These are phyloP conservation scores for Corythoichthys haematopterus DNA, from an alignment of 2,113 vertebrate species.

Conservation along the genomic window DNA sequence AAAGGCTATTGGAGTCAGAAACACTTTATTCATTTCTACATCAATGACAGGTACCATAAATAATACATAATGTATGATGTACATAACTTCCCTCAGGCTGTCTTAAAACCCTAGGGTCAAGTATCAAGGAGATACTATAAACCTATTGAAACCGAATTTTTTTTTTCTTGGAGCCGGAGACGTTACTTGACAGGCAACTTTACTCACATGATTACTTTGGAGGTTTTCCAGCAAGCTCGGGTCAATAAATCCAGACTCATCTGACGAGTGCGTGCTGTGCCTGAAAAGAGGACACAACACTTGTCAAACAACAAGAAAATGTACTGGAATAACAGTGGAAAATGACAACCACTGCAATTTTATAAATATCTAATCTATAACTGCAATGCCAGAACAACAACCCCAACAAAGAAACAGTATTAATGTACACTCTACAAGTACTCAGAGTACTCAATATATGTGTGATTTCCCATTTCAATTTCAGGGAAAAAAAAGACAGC, in stretches of 20 bases:
- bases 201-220: constrained; percentile 94
- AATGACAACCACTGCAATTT: background rate
- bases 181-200: constrained; percentile 2
- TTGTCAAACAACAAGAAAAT: constrained; percentile 32
- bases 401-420: no score
- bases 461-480: no score
- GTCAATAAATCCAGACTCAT: constrained; percentile 87
- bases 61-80: background rate
- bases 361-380: background rate
- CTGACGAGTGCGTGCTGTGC: constrained; percentile 79
- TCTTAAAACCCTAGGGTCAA: background rate
- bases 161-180: background rate
- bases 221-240: constrained; percentile 91
- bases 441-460: no score
- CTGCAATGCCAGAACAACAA: background rate
- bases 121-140: background rate
- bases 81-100: background rate
- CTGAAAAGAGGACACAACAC: constrained; percentile 65
- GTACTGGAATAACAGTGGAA: background rate
- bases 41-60: background rate
- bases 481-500: no score
- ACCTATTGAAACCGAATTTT: background rate
- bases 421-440: no score
- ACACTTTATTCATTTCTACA: background rate
- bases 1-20: background rate